phyloP scores from a whole-genome alignment of 2,113 vertebrate genomes.

The Pseudorasbora parva region DNA sequence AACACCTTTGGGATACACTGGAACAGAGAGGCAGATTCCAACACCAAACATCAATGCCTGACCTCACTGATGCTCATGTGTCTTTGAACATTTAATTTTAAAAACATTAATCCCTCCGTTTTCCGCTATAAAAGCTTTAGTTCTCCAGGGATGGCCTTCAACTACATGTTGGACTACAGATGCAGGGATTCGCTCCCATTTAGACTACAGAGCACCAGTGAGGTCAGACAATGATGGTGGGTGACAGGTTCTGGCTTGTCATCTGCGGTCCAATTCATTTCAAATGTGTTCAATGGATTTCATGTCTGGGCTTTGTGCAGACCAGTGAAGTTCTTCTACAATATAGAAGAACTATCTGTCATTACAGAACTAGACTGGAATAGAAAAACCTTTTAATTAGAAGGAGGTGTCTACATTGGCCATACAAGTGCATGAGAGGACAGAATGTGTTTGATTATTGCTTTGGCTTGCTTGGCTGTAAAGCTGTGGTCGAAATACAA shows the following conservation, averaged over 20 bases:
- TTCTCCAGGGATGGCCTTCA: slow-evolving; percentile 5
- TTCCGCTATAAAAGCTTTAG: neutral
- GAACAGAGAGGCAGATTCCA: neutral
- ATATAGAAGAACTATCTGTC: neutral
- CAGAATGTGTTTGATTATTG: neutral
- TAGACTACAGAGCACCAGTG: neutral
- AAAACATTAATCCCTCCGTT: neutral
- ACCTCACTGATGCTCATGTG: slow-evolving; percentile 2
- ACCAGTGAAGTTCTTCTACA: neutral
- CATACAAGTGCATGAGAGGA: neutral
- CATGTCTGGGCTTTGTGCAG: neutral
- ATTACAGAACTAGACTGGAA: neutral
- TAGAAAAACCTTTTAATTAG: neutral
- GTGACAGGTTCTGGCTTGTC: neutral
- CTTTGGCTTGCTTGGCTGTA: neutral
- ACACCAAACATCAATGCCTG: slow-evolving; percentile 11
- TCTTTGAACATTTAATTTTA: slow-evolving; percentile 20
- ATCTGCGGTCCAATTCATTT: neutral
- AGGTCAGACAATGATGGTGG: neutral
- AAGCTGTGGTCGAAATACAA: neutral
- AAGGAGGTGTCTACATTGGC: neutral
- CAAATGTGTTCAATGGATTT: neutral
- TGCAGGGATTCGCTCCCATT: neutral
- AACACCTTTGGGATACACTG: slow-evolving; percentile 4
- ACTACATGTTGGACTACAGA: neutral